phyloP scores from a whole-genome alignment of 2,888 invertebrate species.

The Melanargia galathea region DNA sequence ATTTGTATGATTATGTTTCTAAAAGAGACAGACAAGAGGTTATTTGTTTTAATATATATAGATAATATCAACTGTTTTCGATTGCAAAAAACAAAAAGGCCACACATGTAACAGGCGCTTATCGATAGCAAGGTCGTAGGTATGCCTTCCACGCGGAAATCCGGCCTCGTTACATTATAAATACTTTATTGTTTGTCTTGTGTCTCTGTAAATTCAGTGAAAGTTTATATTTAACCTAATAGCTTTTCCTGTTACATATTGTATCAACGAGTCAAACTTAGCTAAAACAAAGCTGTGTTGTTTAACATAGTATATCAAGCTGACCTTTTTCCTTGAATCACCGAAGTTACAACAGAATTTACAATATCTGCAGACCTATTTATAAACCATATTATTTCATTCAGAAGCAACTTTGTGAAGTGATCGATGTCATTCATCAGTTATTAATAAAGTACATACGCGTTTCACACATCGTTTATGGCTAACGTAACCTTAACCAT shows the following conservation, averaged over 20 bases:
- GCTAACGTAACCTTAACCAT: not conserved
- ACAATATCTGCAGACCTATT: not conserved
- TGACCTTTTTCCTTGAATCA: not conserved
- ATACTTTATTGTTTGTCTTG: conserved; percentile 29
- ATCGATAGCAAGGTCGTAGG: conserved; percentile 39
- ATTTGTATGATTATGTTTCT: too few species aligned
- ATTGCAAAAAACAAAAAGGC: conserved; percentile 15
- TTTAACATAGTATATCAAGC: not conserved
- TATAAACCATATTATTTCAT: not conserved
- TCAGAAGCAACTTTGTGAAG: not conserved
- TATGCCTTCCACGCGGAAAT: conserved; percentile 35
- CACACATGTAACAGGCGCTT: conserved; percentile 28
- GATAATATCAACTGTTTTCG: conserved; percentile 1
- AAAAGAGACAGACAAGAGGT: not conserved
- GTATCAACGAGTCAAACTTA: not conserved
- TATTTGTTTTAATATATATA: not conserved
- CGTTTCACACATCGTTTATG: conserved; percentile 14
- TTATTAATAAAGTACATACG: conserved; percentile 14
- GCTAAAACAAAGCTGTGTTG: not conserved
- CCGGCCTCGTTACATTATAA: conserved; percentile 34
- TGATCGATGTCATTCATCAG: conserved; percentile 5
- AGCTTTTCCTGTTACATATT: not conserved
- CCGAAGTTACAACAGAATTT: not conserved
- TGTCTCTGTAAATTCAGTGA: conserved; percentile 21
- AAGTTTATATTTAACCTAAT: conserved; percentile 13